phyloP scores from a whole-genome alignment of 1,140 invertebrate genomes.

The Apis florea region DNA sequence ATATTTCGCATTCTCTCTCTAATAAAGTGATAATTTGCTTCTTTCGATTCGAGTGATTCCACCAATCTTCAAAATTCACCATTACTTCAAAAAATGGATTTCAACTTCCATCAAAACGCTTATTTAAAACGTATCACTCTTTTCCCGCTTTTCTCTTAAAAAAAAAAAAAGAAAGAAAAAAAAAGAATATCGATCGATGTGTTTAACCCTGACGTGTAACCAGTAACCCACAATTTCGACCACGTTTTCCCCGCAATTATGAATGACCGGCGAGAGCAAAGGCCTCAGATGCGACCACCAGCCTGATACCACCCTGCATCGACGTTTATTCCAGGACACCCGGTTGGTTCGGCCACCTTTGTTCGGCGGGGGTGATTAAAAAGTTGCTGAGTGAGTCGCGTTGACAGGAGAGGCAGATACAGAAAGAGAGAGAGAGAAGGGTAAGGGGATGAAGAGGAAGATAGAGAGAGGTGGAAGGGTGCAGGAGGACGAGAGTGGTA shows the following conservation, averaged over 20 bases:
- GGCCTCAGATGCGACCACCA: neutral
- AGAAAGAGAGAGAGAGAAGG: neutral
- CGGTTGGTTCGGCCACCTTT: constrained; percentile 57
- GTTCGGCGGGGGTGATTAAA: constrained; percentile 68
- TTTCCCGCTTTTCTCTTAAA: too few species aligned
- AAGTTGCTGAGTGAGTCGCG: constrained; percentile 65
- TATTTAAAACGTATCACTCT: too few species aligned
- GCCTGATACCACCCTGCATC: neutral
- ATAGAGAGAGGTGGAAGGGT: neutral
- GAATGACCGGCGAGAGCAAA: constrained; percentile 13
- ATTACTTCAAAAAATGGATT: too few species aligned
- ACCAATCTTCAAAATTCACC: too few species aligned
- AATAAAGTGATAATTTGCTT: too few species aligned
- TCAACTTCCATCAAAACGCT: too few species aligned
- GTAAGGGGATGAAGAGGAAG: neutral
- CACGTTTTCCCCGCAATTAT: neutral
- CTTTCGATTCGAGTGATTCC: too few species aligned
- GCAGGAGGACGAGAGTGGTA: too few species aligned
- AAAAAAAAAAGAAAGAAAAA: too few species aligned
- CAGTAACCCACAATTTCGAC: constrained; percentile 32
- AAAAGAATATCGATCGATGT: too few species aligned
- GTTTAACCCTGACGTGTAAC: neutral
- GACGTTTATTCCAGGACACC: constrained; percentile 54
- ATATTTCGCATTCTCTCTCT: too few species aligned
- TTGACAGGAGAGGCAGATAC: constrained; percentile 23